phyloP scores from a whole-genome alignment of 64 coral and sea anemone species.

The Dendronephthya gigantea region DNA sequence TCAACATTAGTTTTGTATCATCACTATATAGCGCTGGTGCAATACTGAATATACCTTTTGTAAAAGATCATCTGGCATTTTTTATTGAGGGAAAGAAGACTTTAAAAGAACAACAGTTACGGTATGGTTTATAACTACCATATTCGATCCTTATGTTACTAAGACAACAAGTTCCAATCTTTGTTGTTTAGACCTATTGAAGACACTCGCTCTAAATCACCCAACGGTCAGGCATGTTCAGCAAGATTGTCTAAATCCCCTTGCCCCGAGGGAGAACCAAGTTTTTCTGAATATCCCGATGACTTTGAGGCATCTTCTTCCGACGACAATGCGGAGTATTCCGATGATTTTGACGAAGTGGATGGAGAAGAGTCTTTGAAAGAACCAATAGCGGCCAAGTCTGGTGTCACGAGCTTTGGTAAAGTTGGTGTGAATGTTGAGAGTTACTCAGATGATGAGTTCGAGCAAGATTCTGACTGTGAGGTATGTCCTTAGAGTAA shows the following conservation, averaged over 20 bases:
- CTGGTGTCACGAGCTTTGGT: not conserved
- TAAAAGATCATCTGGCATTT: conserved; percentile 64
- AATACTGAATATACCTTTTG: conserved; percentile 68
- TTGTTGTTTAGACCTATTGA: not conserved
- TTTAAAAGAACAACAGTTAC: conserved; percentile 41
- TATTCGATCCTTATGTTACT: too few relatives aligned
- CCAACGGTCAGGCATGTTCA: not conserved
- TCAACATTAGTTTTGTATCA: not conserved
- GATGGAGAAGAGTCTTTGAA: not conserved
- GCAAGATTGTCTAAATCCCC: not conserved
- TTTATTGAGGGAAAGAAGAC: conserved; percentile 84
- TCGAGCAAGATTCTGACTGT: not conserved
- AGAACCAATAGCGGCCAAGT: not conserved
- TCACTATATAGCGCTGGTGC: conserved; percentile 61
- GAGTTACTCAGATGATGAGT: not conserved
- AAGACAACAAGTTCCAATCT: not conserved
- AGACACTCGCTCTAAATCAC: not conserved
- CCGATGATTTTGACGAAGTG: not conserved
- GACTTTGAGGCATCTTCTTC: not conserved
- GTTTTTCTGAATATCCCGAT: not conserved
- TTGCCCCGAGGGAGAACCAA: not conserved
- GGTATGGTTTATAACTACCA: not conserved
- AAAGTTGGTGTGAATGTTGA: not conserved
- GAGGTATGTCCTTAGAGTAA: not conserved
- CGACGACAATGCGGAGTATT: not conserved